Evolutionary conservation across 2,113 vertebrate genomes (phyloP).

Genomic region (Cyanocitta stelleri): DNA sequence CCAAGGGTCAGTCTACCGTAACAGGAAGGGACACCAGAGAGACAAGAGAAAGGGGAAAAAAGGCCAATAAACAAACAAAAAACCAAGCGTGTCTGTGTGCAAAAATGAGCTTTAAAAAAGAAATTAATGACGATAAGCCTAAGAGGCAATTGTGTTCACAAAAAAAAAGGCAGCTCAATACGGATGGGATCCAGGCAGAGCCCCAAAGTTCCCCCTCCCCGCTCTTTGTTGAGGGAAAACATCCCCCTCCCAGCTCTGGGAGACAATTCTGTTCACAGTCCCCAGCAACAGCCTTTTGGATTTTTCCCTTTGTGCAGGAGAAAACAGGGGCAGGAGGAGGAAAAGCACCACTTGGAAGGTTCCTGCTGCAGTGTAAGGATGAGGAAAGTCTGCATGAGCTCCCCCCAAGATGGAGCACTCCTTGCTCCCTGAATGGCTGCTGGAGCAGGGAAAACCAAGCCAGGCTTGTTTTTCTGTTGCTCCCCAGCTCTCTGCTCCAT

Average conservation of each 20-base stretch:
- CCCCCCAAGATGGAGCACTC: background rate
- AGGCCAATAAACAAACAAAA: slow-evolving; percentile 44
- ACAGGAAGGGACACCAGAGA: slow-evolving; percentile 47
- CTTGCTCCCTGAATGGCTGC: background rate
- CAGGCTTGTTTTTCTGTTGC: background rate
- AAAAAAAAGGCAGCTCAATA: background rate
- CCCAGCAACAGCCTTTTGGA: background rate
- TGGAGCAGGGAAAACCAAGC: background rate
- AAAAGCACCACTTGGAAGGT: background rate
- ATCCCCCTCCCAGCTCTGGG: background rate
- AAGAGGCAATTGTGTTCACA: background rate
- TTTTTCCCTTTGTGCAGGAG: background rate
- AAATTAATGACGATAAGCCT: background rate
- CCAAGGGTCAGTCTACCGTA: slow-evolving; percentile 75
- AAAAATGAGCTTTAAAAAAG: slow-evolving; percentile 24
- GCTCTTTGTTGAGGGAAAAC: background rate
- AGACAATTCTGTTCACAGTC: background rate
- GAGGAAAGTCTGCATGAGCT: background rate
- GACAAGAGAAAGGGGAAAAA: background rate
- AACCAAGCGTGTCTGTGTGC: slow-evolving; percentile 45
- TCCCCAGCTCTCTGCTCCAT: background rate
- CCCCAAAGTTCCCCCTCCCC: background rate
- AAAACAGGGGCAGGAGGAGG: background rate
- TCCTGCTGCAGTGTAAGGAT: background rate
- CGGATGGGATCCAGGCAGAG: background rate